Base-by-base conservation (phyloP, 2,113 vertebrate species). In the Xiphias gladius region DNA sequence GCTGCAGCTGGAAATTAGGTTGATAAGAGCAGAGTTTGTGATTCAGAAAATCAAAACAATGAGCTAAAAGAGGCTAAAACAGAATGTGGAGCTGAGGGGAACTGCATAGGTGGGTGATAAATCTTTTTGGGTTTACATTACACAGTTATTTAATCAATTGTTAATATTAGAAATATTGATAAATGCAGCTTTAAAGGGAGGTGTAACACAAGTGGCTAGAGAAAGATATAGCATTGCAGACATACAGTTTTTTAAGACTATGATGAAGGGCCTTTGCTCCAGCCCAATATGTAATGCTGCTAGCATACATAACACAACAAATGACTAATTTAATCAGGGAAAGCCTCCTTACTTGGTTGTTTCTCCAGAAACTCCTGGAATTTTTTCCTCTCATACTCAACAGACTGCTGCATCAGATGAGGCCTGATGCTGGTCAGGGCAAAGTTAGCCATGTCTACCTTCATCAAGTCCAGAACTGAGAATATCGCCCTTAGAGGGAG, bases 401-500 rank as follows among this genome's bases (percentile, higher is more conserved):
- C 97, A 0, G 98, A 98, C 72, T 99, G 98, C 91, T 99, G 97
- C 96, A 99, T 96, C 90, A 99, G 95, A 87, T 98, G 97, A 28
- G 98, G 98, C 82, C 97, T 94, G 86, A 99, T 95, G 93, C 97
- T 98, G 84, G 88, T 97, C 88, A 99, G 88, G 57, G 97, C 95
- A 86, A 99, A 99, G 94, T 99, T 99, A 19, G 97, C 98, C 97
- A 99, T 98, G 93, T 99, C 98, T 75, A 99, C 91, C 94, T 99
- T 99, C 98, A 99, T 99, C 70, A 97, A 92, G 93, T 99, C 97
- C 94, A 99, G 90, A 22, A 97, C 95, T 43, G 96, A 96, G 92
- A 99, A 99, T 84, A 99, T 99, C 1, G 95, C 96, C 94, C 98
- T 99, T 0, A 9, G 16, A 55, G 13, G 28, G 14, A 17, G 19